phyloP scores from a whole-genome alignment of 2,888 invertebrate species.

The Parascotia fuliginaria region DNA sequence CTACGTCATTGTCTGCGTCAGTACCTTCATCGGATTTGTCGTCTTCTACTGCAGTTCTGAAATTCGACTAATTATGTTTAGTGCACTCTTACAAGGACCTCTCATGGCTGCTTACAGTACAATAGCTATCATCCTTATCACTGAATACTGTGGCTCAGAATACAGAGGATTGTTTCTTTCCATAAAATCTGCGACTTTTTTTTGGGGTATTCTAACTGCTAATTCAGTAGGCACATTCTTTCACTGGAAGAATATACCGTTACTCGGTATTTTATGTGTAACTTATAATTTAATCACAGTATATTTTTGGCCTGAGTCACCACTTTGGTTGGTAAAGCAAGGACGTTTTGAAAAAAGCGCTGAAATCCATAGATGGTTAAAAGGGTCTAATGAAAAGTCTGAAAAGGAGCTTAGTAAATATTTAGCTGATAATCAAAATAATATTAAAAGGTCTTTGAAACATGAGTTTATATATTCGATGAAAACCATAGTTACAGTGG shows the following conservation, averaged over 20 bases:
- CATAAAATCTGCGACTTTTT: constrained; percentile 38
- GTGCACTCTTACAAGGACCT: constrained; percentile 36
- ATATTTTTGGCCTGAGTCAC: constrained; percentile 51
- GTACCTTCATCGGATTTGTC: constrained; percentile 24
- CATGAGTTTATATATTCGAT: neutral
- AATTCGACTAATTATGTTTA: constrained; percentile 40
- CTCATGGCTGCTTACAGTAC: constrained; percentile 22
- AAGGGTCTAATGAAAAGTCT: constrained; percentile 27
- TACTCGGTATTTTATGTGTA: constrained; percentile 33
- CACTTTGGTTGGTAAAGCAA: constrained; percentile 39
- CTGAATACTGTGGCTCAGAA: constrained; percentile 23
- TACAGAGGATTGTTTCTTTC: constrained; percentile 44
- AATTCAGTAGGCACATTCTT: constrained; percentile 51
- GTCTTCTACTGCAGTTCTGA: constrained; percentile 34
- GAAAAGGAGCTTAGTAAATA: constrained; percentile 29
- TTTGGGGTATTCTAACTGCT: constrained; percentile 29
- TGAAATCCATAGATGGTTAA: constrained; percentile 38
- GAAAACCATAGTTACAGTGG: constrained; percentile 6
- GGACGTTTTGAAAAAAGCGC: constrained; percentile 22
- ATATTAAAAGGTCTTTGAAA: neutral
- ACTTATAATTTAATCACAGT: constrained; percentile 28
- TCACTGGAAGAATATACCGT: constrained; percentile 45
- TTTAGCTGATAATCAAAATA: neutral
- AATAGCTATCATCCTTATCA: constrained; percentile 10
- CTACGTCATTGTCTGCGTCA: constrained; percentile 17